A percentile compares a stretch with the other conserved stretches of the same genome.
Evolutionary conservation across 2,797 vertebrate genomes (phyloP).

Genomic region (Benthosema pterotum): DNA sequence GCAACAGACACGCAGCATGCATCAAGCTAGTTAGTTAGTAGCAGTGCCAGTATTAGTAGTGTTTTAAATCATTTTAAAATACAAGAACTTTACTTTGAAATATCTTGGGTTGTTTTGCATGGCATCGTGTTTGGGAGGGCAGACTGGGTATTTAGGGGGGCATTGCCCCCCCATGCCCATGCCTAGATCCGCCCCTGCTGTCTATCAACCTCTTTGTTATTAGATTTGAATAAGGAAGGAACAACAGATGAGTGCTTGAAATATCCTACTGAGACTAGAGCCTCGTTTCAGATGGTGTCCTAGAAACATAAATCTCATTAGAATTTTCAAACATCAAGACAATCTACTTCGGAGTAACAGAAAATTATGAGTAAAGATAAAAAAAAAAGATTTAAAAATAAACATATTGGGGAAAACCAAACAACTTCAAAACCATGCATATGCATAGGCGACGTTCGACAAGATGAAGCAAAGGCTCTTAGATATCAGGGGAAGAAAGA

Average conservation of each 20-base stretch:
- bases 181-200: no score
- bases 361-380: slow-evolving; percentile 78
- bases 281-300: slow-evolving; percentile 82
- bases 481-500: slow-evolving; percentile 58
- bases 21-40: no score
- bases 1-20: no score
- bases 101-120: no score
- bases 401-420: slow-evolving; percentile 78
- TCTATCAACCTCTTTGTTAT: slow-evolving; percentile 78
- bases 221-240: slow-evolving; percentile 65
- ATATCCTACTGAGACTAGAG: slow-evolving; percentile 80
- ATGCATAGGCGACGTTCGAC: slow-evolving; percentile 72
- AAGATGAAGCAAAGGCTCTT: slow-evolving; percentile 50
- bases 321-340: slow-evolving; percentile 82
- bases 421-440: slow-evolving; percentile 77
- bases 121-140: no score
- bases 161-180: no score
- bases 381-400: slow-evolving; percentile 80
- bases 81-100: no score
- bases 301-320: slow-evolving; percentile 87
- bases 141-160: no score
- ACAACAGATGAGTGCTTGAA: slow-evolving; percentile 68
- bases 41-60: no score
- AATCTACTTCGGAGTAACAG: slow-evolving; percentile 78
- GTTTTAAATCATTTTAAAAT: no score